A percentile compares a stretch with the other conserved stretches of the same genome.
Conservation (phyloP, 2,113 vertebrate genomes). For the Eclectus roratus region DNA sequence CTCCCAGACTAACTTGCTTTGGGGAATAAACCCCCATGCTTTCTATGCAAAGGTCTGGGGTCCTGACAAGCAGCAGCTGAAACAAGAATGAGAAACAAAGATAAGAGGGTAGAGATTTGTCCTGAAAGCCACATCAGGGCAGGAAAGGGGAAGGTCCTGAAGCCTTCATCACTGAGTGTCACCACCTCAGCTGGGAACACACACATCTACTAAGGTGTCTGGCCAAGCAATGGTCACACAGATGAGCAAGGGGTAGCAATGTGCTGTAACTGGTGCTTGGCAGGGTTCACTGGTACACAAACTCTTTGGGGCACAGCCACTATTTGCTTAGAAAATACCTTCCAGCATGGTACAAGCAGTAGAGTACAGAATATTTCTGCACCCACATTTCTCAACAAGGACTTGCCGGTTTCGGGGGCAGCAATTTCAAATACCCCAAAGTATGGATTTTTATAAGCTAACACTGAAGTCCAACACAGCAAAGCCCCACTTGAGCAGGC, state of each 20-base stretch:
- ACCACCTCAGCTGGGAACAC: background rate
- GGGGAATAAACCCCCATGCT: conserved; percentile 84
- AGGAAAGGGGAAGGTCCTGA: fast-evolving
- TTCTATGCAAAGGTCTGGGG: conserved; percentile 82
- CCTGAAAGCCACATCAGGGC: background rate
- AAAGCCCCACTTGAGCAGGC: background rate
- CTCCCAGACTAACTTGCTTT: conserved; percentile 82
- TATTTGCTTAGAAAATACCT: background rate
- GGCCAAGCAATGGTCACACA: background rate
- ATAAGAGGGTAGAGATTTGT: background rate
- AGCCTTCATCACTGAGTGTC: background rate
- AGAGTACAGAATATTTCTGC: background rate
- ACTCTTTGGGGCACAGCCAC: background rate
- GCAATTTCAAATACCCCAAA: background rate
- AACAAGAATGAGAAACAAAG: conserved; percentile 3
- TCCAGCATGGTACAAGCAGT: background rate
- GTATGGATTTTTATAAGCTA: background rate
- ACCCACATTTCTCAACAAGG: background rate
- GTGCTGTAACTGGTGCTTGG: too few relatives aligned
- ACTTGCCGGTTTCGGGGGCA: background rate
- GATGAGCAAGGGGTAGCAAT: fast-evolving
- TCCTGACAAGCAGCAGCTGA: conserved; percentile 77
- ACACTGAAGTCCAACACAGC: background rate
- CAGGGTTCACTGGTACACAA: background rate
- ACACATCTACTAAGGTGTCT: background rate